Base-by-base conservation (phyloP, 1,140 invertebrate genomes). In the Brachionus plicatilis region DNA sequence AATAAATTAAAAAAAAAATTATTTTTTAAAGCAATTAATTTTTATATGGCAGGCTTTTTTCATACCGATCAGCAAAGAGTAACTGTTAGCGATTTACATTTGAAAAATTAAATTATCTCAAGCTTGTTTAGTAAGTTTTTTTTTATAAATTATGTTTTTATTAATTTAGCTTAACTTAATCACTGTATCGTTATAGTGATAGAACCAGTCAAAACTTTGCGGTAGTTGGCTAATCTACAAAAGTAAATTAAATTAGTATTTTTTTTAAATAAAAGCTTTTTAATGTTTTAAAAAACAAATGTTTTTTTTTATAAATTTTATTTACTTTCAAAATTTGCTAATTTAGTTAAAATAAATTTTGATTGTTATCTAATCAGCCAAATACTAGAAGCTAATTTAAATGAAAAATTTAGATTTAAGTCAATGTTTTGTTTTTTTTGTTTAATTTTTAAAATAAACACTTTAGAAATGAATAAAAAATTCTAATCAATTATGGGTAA, bases 161-260 rank as follows among this genome's bases (percentile, higher is more conserved):
- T 41, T 41, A 41, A 20, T 72, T 72, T 43, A 45, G 68, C 68
- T 72, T 72, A 72, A 72, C 68, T 72, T 72, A 72, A 72, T 41
- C 17, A 72, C 68, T 37, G 68, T 72, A 72, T 72, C 68, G 37
- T 72, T 72, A 72, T 72, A 72, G 47, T 76, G 72, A 29, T 76
- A 76, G 14, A 76, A 76, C 72, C 72, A 76, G 20, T 76, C 45
- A 53, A 76, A 76, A 76, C 43, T 76, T 50, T 24, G 11, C 12
- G 45, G 72, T 50, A 50, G 24, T 27, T 76, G 11, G n/a, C 33
- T 50, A 0, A 12, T 53, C 27, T 27, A 14, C 14, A 27, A 50
- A 50, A 53, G 17, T 43, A 45, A 43, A 20, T 17, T 43, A 72
- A 72, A 72, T 43, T 68, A 33, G 33, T 33, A 41, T 33, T 8